Evolutionary conservation across 2,797 vertebrate species (phyloP), one percentile per base, ranked within the genome.

Genomic region (Ctenosaura bakeri): DNA sequence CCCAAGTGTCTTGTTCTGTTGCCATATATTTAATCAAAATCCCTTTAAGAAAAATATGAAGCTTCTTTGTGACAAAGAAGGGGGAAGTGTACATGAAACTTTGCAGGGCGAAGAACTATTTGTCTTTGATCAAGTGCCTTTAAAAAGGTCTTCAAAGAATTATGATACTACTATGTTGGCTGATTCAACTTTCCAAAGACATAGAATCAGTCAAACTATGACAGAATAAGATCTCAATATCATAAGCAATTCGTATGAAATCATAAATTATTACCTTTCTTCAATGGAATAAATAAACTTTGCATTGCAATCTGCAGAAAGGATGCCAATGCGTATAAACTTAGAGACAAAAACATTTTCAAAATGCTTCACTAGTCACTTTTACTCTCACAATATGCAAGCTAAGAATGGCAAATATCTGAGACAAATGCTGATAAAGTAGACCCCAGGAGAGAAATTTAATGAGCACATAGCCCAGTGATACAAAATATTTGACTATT

Each of bases 21-120:
- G 84, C 35, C 69, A 35, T n/a, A 3, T 73, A 59, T 42, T 81
- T 77, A 85, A 91, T 85, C 91, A 89, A 91, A 24, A 88, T 26
- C 18, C 81, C 91, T 96, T 76, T 89, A 85, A 90, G 66, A 26
- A 87, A 88, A 96, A 94, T 90, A 66, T 88, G 38, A 89, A 91
- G 0, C 59, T 90, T 94, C 92, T 95, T 1, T n/a, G 2, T 6
- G 2, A 0, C 38, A 66, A 13, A n/a, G 35, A 76, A 16, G 20
- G 38, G n/a, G 78, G 24, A 26, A 71, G 66, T 52, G 52, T 52
- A 84, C 22, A 54, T 29, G 22, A 29, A 62, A 62, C 4, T 83
- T 83, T 77, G 6, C 14, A 64, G 4, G 20, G 13, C 29, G 29
- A 84, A 84, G 62, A 76, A n/a, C 18, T 38, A 46, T 83, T 59